Base-by-base conservation (phyloP, 2,797 vertebrate species). In the Leptodactylus fallax region DNA sequence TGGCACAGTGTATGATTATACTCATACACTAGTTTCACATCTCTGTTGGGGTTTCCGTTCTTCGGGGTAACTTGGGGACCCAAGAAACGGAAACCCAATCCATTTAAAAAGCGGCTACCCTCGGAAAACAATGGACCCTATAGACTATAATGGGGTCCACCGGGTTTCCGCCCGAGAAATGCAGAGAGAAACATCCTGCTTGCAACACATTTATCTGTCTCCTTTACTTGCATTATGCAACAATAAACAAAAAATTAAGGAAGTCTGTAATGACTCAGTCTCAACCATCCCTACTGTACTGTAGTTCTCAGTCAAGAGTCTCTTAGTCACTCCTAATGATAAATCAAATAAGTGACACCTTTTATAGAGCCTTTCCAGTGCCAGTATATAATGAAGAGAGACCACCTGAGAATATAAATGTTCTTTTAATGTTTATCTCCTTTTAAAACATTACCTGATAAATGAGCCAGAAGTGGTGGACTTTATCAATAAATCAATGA, bases 401-500 rank as follows among this genome's bases (percentile, higher is more conserved):
- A 49, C 21, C 17, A 49, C 61, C 69, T 60, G 82, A 56, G 53
- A 60, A 60, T 45, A 76, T 51, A 76, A 77, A 63, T 85, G n/a
- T 74, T 21, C 14, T 51, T 76, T 76, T 76, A 85, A 49, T 76
- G 12, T 77, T 60, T 49, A 58, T 60, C 60, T 85, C 21, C 56
- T 51, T 84, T 90, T 90, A 86, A 87, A 91, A 63, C 45, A 79
- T 85, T 86, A 80, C 88, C 91, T 79, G 93, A 93, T 71, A 77
- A 85, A 76, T 85, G 83, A 85, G 69, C 71, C 69, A 47, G 47
- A 53, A 72, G 90, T 91, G 88, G 93, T 92, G 11, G 47, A 92
- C 91, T 87, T 93, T 92, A 91, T 94, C 94, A 94, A 94, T 94
- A 91, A 85, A 85, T 85, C 83, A 85, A 85, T 77, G 36, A 55